These are phyloP conservation scores for Agelaius phoeniceus DNA, from an alignment of 2,113 vertebrate genomes.

Conservation along the genomic window DNA sequence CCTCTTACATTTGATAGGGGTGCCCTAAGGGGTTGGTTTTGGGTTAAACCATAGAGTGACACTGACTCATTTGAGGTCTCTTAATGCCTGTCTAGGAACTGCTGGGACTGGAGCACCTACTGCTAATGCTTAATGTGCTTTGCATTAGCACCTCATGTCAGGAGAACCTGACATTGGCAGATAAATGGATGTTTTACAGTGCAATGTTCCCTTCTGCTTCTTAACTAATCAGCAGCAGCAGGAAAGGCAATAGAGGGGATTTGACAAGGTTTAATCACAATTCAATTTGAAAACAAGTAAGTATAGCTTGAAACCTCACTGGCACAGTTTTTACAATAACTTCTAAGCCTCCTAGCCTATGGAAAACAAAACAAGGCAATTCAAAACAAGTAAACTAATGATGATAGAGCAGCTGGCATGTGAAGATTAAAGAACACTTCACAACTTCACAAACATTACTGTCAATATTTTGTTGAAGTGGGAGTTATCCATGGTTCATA, in stretches of 20 bases:
- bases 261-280: conserved; percentile 29
- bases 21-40: conserved; percentile 13
- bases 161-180: conserved; percentile 46
- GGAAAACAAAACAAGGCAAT: conserved; percentile 5
- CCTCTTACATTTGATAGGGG: conserved; percentile 3
- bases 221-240: conserved; percentile 41
- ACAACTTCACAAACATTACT: neutral
- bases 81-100: conserved; percentile 45
- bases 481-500: neutral
- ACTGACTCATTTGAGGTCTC: conserved; percentile 37
- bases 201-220: conserved; percentile 33
- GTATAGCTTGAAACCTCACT: neutral
- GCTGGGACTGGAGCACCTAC: conserved; percentile 43
- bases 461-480: neutral
- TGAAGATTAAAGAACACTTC: conserved; percentile 16
- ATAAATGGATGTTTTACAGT: conserved; percentile 44
- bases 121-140: conserved; percentile 52
- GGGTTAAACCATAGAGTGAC: conserved; percentile 38
- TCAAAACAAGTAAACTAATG: neutral
- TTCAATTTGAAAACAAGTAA: conserved; percentile 16
- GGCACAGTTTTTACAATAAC: neutral
- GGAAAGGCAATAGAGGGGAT: conserved; percentile 10
- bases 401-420: neutral
- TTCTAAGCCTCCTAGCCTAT: neutral
- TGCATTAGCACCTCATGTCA: conserved; percentile 55